Percentiles rank a stretch among this genome's conserved stretches.
phyloP scores from a whole-genome alignment of 2,888 invertebrate species.

The Polydesmus complanatus region DNA sequence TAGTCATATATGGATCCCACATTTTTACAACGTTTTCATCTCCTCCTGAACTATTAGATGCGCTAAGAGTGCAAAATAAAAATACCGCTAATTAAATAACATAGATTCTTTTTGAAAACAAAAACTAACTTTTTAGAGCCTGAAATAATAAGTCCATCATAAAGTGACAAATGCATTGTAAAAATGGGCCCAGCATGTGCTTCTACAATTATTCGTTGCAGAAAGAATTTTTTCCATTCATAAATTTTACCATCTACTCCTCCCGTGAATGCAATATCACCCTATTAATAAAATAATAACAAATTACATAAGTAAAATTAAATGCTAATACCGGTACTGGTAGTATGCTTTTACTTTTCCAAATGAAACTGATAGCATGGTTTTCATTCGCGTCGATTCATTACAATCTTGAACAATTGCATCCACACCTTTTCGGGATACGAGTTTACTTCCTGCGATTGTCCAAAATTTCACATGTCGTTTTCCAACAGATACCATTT shows the following conservation, averaged over 20 bases:
- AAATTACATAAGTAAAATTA: not conserved
- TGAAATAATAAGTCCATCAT: slow-evolving; percentile 15
- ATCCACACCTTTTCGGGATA: slow-evolving; percentile 6
- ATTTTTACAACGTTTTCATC: slow-evolving; percentile 12
- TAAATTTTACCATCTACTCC: slow-evolving; percentile 33
- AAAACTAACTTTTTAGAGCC: slow-evolving; percentile 14
- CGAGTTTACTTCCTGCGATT: slow-evolving; percentile 28
- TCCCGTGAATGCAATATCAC: slow-evolving; percentile 25
- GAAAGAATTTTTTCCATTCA: slow-evolving; percentile 28
- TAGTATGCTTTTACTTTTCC: slow-evolving; percentile 4
- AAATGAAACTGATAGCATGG: slow-evolving; percentile 17
- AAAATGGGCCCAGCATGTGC: slow-evolving; percentile 16
- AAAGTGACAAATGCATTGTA: slow-evolving; percentile 7
- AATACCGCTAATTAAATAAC: not conserved
- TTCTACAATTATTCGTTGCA: slow-evolving; percentile 9
- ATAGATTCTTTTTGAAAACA: not conserved
- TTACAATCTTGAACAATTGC: not conserved
- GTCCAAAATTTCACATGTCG: slow-evolving; percentile 38
- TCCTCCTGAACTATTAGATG: not conserved
- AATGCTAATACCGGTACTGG: not conserved
- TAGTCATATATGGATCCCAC: slow-evolving; percentile 16
- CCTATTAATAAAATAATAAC: slow-evolving; percentile 2
- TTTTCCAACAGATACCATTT: slow-evolving; percentile 34
- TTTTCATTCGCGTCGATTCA: slow-evolving; percentile 7
- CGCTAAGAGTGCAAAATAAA: not conserved